These are phyloP conservation scores for Stenchaetothrips biformis DNA, from an alignment of 2,888 invertebrate genomes.

Conservation along the genomic window DNA sequence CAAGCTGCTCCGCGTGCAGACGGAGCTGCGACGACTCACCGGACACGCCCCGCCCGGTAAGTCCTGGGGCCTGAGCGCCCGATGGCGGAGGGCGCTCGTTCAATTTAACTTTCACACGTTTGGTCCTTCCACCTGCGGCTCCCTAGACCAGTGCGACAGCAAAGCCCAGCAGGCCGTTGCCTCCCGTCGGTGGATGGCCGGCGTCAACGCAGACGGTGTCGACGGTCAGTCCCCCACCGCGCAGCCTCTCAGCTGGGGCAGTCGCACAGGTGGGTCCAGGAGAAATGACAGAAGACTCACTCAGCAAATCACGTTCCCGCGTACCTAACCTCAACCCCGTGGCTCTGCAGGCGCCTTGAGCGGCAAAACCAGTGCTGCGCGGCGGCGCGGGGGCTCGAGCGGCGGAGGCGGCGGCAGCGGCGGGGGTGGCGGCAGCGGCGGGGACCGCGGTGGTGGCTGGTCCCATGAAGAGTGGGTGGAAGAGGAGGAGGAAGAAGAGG, in stretches of 20 bases:
- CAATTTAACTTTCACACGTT: too few relatives aligned
- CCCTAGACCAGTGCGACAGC: conserved; percentile 31
- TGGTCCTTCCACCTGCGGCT: too few relatives aligned
- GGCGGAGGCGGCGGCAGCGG: neutral
- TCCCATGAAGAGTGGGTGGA: conserved; percentile 25
- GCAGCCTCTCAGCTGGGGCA: conserved; percentile 11
- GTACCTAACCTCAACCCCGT: too few relatives aligned
- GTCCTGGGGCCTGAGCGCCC: conserved; percentile 39
- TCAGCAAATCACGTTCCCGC: too few relatives aligned
- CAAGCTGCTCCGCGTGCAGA: conserved; percentile 61
- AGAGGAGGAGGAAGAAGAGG: conserved; percentile 50
- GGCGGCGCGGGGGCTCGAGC: conserved; percentile 15
- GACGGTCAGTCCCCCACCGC: conserved; percentile 40
- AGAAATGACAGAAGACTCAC: too few relatives aligned
- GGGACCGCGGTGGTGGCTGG: conserved; percentile 18
- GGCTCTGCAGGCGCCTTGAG: too few relatives aligned
- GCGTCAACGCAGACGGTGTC: neutral
- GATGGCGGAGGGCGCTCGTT: neutral
- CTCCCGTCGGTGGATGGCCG: neutral
- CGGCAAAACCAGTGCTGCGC: too few relatives aligned
- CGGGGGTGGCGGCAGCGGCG: conserved; percentile 11
- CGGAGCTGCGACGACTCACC: conserved; percentile 36
- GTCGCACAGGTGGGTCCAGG: neutral
- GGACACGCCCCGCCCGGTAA: conserved; percentile 41
- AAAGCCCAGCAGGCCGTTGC: conserved; percentile 28